phyloP scores from a whole-genome alignment of 2,113 vertebrate genomes.

The Cavia porcellus region DNA sequence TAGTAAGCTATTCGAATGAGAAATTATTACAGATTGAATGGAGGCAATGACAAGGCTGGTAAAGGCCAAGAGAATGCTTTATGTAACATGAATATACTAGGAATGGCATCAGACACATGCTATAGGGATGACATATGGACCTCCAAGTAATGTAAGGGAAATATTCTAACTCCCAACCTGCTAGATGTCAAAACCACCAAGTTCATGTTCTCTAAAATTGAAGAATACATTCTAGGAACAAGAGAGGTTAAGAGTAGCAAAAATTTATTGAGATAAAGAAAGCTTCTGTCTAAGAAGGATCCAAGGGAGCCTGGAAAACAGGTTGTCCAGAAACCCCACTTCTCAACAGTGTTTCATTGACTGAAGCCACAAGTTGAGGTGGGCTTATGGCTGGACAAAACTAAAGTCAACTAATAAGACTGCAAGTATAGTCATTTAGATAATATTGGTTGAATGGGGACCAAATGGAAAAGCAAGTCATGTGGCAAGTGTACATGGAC shows the following conservation, averaged over 20 bases:
- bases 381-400: not conserved
- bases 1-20: not conserved
- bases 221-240: not conserved
- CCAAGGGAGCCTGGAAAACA: not conserved
- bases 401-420: not conserved
- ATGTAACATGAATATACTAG: not conserved
- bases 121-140: not conserved
- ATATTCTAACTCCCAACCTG: not conserved
- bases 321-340: not conserved
- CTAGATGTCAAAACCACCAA: not conserved
- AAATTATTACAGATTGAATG: not conserved
- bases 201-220: not conserved
- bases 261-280: not conserved
- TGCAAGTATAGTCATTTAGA: not conserved
- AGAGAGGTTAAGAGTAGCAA: not conserved
- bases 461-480: not conserved
- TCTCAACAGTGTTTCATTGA: not conserved
- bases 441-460: not conserved
- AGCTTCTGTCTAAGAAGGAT: not conserved
- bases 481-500: not conserved
- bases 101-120: not conserved
- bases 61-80: not conserved
- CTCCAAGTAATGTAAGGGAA: not conserved
- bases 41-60: not conserved
- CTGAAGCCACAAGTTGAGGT: not conserved